These are phyloP conservation scores for Octodon degus DNA, from an alignment of 2,113 vertebrate species.

Conservation along the genomic window DNA sequence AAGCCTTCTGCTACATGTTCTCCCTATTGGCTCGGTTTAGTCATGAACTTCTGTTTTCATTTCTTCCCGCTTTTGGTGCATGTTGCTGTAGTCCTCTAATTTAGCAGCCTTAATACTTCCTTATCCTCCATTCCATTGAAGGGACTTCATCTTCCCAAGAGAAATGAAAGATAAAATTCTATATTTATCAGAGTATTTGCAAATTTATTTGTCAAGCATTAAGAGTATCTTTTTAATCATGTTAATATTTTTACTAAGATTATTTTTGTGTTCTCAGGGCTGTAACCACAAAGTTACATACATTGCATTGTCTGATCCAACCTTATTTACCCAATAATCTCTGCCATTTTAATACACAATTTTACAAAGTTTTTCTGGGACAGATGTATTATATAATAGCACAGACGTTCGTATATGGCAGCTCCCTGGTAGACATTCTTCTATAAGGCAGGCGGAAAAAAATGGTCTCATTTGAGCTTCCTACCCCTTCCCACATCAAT, in stretches of 20 bases:
- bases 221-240: background rate
- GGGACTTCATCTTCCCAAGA: background rate
- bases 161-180: background rate
- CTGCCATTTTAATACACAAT: background rate
- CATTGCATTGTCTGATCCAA: background rate
- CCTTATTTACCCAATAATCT: background rate
- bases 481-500: background rate
- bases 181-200: background rate
- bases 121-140: background rate
- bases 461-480: background rate
- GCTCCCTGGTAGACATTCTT: background rate
- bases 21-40: background rate
- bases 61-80: background rate
- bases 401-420: background rate
- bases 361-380: background rate
- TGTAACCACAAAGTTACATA: background rate
- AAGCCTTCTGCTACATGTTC: rapidly evolving
- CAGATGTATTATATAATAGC: background rate
- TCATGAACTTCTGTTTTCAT: background rate
- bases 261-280: background rate
- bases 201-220: background rate
- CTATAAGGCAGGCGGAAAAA: background rate
- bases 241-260: background rate
- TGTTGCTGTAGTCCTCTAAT: background rate
- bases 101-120: background rate